Base-by-base conservation (phyloP, 2,113 vertebrate genomes). In the Hiodon tergisus region DNA sequence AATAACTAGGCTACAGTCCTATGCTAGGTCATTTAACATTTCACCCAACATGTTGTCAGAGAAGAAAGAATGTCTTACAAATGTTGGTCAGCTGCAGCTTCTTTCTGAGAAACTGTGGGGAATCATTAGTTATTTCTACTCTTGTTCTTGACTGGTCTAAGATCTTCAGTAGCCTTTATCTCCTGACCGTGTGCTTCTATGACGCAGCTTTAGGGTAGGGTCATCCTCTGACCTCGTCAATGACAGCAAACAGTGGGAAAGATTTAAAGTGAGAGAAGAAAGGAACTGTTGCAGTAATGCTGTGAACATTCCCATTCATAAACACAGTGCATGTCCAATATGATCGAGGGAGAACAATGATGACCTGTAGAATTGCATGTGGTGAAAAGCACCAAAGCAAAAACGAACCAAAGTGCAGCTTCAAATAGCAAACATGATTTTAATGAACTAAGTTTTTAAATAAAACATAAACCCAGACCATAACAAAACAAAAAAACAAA, bases 61-160 rank as follows among this genome's bases (percentile, higher is more conserved):
- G 77, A 85, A 86, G 84, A 84, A 89, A 86, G 86, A 90, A 90
- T 89, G 87, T 88, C 87, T 91, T 90, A 90, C 87, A 88, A 89
- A 89, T 89, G 87, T 84, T 86, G 85, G 86, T 91, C 89, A 92
- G 86, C 86, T 91, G 90, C 86, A 86, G 80, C 76, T 82, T 80
- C 81, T 83, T 81, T 83, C 78, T 85, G 69, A 59, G 0, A 55
- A 66, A 72, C 74, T 78, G 47, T 53, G 72, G 83, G 87, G 81
- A 16, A 87, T 89, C 81, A 89, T 89, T 88, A 82, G 85, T 90
- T 90, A 85, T 88, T 69, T 69, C 16, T 58, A 82, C 78, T 47
- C 59, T 68, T 78, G 81, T 82, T 82, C 84, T 83, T 85, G 84
- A 90, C 87, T 86, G 78, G 83, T 80, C 73, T 65, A 77, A 68